Percentiles rank a stretch among this genome's conserved stretches.
These are phyloP conservation scores for Otocyon megalotis DNA, from an alignment of 2,113 vertebrate species.

Conservation along the genomic window DNA sequence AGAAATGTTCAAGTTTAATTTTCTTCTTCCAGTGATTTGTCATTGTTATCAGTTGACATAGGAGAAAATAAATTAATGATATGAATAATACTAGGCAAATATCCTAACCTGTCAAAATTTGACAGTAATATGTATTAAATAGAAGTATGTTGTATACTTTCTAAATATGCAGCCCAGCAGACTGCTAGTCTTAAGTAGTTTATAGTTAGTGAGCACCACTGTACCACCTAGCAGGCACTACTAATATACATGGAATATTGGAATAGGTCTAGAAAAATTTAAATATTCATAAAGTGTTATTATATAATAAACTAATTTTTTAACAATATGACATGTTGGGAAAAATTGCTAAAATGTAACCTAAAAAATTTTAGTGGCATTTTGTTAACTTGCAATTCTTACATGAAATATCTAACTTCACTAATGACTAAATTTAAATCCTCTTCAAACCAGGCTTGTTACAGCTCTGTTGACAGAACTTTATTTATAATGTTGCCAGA, in stretches of 20 bases:
- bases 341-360: slow-evolving; percentile 21
- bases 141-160: not conserved
- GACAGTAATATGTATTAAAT: not conserved
- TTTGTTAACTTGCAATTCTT: slow-evolving; percentile 30
- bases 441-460: slow-evolving; percentile 41
- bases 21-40: not conserved
- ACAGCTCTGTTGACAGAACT: not conserved
- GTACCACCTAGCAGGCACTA: not conserved
- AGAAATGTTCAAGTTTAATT: not conserved
- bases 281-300: not conserved
- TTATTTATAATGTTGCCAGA: slow-evolving; percentile 2
- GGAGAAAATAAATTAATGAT: not conserved
- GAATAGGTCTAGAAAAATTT: not conserved
- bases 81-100: not conserved
- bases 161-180: not conserved
- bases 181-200: fast-evolving
- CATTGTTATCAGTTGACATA: not conserved
- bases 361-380: not conserved
- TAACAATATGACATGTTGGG: not conserved
- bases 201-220: not conserved
- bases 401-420: slow-evolving; percentile 9
- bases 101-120: not conserved
- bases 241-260: not conserved
- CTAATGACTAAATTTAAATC: slow-evolving; percentile 6
- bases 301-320: not conserved